phyloP scores from a whole-genome alignment of 2,113 vertebrate species.

The Syngnathus scovelli region DNA sequence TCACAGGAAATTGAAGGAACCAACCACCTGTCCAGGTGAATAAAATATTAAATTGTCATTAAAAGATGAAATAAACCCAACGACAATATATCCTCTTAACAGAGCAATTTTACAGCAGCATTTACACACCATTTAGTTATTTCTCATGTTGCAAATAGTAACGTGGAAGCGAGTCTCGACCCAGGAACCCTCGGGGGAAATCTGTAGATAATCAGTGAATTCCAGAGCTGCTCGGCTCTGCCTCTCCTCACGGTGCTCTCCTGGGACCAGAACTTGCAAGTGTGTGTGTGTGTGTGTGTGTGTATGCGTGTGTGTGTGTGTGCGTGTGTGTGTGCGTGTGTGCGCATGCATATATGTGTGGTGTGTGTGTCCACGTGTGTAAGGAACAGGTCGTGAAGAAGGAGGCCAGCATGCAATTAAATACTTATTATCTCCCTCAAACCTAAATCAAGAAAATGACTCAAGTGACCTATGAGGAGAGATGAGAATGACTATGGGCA shows the following conservation, averaged over 20 bases:
- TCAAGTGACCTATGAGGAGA: slow-evolving; percentile 45
- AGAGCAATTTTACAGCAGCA: slow-evolving; percentile 19
- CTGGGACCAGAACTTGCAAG: slow-evolving; percentile 38
- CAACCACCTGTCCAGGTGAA: too few species aligned
- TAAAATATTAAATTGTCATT: too few species aligned
- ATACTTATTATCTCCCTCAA: slow-evolving; percentile 53
- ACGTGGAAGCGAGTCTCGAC: slow-evolving; percentile 27
- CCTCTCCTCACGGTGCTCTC: slow-evolving; percentile 31
- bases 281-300: slow-evolving; percentile 22
- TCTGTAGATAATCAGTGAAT: slow-evolving; percentile 61
- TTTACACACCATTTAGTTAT: slow-evolving; percentile 26
- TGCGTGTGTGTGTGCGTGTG: slow-evolving; percentile 4
- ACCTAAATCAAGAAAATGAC: slow-evolving; percentile 58
- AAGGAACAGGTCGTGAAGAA: slow-evolving; percentile 5
- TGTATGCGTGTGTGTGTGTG: slow-evolving; percentile 2
- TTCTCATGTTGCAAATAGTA: slow-evolving; percentile 35
- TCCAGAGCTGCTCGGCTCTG: slow-evolving; percentile 44
- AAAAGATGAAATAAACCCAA: too few species aligned
- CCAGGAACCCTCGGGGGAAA: slow-evolving; percentile 44
- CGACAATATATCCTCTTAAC: slow-evolving; percentile 22
- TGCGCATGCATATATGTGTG: neutral
- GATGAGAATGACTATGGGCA: slow-evolving; percentile 31
- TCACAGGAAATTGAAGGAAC: too few species aligned
- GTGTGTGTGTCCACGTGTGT: neutral
- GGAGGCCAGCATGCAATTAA: slow-evolving; percentile 42